Evolutionary conservation across 2,888 invertebrate species (phyloP), one percentile per base, ranked within the genome.

Genomic region (Eremobia ochroleuca): DNA sequence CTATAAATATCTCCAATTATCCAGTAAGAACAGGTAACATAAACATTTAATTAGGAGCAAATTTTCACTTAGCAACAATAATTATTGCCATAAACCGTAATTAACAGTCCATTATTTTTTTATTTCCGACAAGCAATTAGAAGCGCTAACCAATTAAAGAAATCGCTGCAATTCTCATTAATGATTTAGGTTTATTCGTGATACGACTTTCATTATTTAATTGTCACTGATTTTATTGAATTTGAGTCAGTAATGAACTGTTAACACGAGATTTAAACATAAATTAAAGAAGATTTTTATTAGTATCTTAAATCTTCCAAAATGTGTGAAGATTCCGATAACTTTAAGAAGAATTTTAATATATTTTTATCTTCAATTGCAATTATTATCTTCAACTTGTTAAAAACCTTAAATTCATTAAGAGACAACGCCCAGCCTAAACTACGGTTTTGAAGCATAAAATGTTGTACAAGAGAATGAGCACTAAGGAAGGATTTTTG

Each of bases 31-130:
- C 58, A 64, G 46, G 73, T 70, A 68, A 40, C 71, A 87, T 84
- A 80, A 88, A 87, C 28, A 25, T 73, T 79, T 82, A 79, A 88
- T 87, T 82, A 83, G 43, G 49, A 77, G 85, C 85, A 83, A 77
- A 86, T 81, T 82, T 82, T 78, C 74, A 85, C 76, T 87, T 74
- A 82, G 37, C 59, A 78, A 70, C 64, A 77, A 76, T 81, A 75
- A 85, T 79, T 40, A 82, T 82, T 58, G 76, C 77, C 52, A 82
- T 80, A 87, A 87, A 87, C 72, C 43, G 61, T 78, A 75, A 85
- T 88, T 77, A 85, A 82, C 77, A 74, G 75, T 69, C 80, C 73
- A 85, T 87, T 81, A 88, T 80, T 76, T 87, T 87, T 87, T 88
- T 81, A 87, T 81, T 77, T 81, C 74, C 78, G 71, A 85, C 89